Evolutionary conservation across 2,113 vertebrate species (phyloP).

Genomic region (Hippopotamus amphibius): DNA sequence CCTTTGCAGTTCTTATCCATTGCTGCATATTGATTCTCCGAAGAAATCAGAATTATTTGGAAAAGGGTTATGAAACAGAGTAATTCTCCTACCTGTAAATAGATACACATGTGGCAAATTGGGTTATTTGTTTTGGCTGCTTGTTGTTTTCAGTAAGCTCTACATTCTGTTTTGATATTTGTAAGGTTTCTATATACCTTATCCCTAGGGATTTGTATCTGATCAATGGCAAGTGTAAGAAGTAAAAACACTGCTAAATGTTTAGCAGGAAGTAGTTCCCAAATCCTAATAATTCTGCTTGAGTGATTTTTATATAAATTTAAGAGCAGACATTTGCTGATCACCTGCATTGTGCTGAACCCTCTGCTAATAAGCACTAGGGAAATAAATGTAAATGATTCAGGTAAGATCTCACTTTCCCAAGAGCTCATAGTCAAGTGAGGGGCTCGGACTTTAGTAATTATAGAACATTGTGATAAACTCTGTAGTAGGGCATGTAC

Average conservation of each 20-base stretch:
- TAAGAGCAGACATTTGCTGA: slow-evolving; percentile 5
- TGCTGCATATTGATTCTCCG: neutral
- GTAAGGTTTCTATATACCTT: neutral
- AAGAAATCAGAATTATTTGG: slow-evolving; percentile 25
- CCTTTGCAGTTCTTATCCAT: neutral
- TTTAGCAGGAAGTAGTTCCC: neutral
- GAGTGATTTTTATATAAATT: slow-evolving; percentile 23
- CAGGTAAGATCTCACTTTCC: slow-evolving; percentile 31
- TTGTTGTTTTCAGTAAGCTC: neutral
- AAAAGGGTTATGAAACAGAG: neutral
- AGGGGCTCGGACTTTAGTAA: slow-evolving; percentile 16
- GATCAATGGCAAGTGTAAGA: neutral
- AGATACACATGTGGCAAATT: neutral
- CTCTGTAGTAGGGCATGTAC: neutral
- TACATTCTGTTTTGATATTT: neutral
- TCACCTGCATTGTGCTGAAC: neutral
- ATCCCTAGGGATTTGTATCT: neutral
- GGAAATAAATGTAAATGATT: slow-evolving; percentile 28
- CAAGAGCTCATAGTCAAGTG: neutral
- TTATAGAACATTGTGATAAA: neutral
- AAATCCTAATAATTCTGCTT: slow-evolving; percentile 25
- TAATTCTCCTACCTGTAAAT: neutral
- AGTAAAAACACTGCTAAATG: slow-evolving; percentile 16
- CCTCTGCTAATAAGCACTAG: slow-evolving; percentile 35
- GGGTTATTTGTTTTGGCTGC: slow-evolving; percentile 14